These are phyloP conservation scores for Calliopum simillimum DNA, from an alignment of 2,888 invertebrate genomes.

Conservation along the genomic window DNA sequence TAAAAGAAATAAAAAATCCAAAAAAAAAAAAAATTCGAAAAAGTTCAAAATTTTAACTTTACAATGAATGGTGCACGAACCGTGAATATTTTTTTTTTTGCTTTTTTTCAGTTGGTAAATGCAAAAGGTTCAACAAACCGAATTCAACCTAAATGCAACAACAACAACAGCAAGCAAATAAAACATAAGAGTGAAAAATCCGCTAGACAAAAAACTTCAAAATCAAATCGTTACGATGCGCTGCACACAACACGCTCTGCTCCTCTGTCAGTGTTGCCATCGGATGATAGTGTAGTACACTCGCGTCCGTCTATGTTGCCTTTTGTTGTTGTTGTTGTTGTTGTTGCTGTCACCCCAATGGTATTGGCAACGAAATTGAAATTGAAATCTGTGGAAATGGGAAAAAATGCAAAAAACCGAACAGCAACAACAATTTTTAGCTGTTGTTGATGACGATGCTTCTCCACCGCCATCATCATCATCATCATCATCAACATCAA, in stretches of 20 bases:
- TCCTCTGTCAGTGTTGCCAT: conserved; percentile 11
- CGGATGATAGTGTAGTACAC: background rate
- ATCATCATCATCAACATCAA: background rate
- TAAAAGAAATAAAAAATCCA: conserved; percentile 15
- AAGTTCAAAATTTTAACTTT: too few species aligned
- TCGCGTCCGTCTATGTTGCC: background rate
- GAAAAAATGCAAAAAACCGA: background rate
- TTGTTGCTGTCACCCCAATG: background rate
- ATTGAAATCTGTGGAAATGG: conserved; percentile 20
- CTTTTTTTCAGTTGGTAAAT: background rate
- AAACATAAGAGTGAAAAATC: too few species aligned
- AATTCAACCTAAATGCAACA: conserved; percentile 9
- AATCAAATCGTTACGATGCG: conserved; percentile 7
- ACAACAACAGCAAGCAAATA: conserved; percentile 3
- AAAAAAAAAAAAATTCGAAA: too few species aligned
- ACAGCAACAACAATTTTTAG: too few species aligned
- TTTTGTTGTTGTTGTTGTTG: background rate
- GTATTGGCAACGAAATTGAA: conserved; percentile 24
- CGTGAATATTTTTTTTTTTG: conserved; percentile 7
- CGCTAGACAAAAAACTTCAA: background rate
- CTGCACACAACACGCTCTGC: conserved; percentile 2
- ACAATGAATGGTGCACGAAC: background rate
- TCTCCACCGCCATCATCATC: background rate
- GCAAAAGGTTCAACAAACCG: conserved; percentile 28
- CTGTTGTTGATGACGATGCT: background rate